Evolutionary conservation across 2,113 vertebrate species (phyloP).

Genomic region (Ondatra zibethicus): DNA sequence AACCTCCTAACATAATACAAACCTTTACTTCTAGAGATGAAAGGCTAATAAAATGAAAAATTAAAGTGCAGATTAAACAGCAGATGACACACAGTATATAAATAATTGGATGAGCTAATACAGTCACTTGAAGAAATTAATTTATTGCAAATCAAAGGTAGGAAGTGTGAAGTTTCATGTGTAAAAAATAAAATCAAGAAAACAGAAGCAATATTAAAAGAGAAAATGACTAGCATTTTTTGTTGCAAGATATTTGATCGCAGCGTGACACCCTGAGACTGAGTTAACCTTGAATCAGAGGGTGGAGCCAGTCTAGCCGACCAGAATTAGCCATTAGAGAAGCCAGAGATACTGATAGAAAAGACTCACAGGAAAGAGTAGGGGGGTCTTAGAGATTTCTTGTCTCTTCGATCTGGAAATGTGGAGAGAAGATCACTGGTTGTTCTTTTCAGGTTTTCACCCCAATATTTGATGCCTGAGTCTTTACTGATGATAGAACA

Average conservation of each 20-base stretch:
- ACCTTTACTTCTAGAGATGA: not conserved
- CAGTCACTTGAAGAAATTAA: not conserved
- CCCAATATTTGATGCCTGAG: not conserved
- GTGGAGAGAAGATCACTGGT: not conserved
- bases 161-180: not conserved
- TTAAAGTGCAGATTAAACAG: not conserved
- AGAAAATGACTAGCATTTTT: not conserved
- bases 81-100: not conserved
- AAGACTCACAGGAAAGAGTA: not conserved
- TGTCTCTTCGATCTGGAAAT: not conserved
- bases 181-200: not conserved
- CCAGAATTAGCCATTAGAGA: not conserved
- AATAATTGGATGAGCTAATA: not conserved
- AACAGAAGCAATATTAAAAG: not conserved
- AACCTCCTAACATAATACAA: not conserved
- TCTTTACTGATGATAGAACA: not conserved
- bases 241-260: not conserved
- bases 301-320: not conserved
- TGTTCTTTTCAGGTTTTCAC: not conserved
- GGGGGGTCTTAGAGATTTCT: not conserved
- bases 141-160: not conserved
- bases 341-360: not conserved
- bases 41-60: conserved; percentile 2
- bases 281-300: not conserved
- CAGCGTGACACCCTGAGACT: not conserved